A percentile compares a stretch with the other conserved stretches of the same genome.
Conservation (phyloP, 2,797 vertebrate species). For the Crocodylus rhombifer region DNA sequence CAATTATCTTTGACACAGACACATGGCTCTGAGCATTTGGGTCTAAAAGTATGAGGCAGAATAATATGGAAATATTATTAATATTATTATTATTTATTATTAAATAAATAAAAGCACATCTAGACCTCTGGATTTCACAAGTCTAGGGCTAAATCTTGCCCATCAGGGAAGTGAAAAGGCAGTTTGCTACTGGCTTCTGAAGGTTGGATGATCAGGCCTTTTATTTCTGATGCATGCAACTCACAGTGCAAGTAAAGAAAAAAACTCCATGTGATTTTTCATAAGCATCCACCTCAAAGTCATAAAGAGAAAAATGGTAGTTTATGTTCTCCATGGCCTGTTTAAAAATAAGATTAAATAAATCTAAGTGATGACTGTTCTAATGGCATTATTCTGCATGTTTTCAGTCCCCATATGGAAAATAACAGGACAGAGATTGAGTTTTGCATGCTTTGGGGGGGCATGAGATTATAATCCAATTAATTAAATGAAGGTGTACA, state of each 20-base stretch:
- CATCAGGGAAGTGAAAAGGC: background rate
- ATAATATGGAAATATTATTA: background rate
- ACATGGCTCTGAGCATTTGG: background rate
- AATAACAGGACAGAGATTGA: background rate
- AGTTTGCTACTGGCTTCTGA: background rate
- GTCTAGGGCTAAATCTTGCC: background rate
- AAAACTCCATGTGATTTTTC: background rate
- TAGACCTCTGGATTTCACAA: background rate
- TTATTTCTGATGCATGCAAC: background rate
- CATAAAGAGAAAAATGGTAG: background rate
- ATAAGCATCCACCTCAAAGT: background rate
- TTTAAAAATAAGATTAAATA: background rate
- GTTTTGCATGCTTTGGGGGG: background rate
- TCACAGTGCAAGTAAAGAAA: background rate
- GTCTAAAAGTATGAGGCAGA: background rate
- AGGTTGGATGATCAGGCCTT: background rate
- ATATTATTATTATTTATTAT: no score
- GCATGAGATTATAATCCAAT: accelerated
- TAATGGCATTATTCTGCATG: background rate
- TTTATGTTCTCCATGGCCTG: background rate
- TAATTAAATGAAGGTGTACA: background rate
- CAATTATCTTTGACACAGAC: background rate
- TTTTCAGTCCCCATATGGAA: background rate
- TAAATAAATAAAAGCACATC: background rate
- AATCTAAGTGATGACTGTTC: background rate